Percentiles rank a stretch among this genome's conserved stretches.
Evolutionary conservation across 1,140 invertebrate genomes (phyloP).

Genomic region (honey bee (Apis mellifera)): DNA sequence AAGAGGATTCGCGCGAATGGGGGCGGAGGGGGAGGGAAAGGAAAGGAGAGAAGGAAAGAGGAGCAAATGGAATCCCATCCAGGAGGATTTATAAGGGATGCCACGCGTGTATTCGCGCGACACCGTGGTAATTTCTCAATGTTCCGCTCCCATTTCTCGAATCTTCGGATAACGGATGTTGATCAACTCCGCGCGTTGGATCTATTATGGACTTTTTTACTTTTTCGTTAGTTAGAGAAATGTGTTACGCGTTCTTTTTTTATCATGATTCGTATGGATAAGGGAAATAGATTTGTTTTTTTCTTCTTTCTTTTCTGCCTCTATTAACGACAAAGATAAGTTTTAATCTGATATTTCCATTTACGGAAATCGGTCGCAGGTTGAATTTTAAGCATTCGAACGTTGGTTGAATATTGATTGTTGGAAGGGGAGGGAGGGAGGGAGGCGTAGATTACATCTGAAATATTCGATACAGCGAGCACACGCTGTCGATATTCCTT

Average conservation of each 20-base stretch:
- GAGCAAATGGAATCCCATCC: constrained; percentile 62
- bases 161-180: not conserved
- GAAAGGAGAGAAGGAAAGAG: too few relatives aligned
- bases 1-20: constrained; percentile 22
- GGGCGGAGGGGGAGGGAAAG: not conserved
- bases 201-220: too few relatives aligned
- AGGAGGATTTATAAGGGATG: constrained; percentile 69
- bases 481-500: not conserved
- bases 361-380: not conserved
- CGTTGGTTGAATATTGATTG: not conserved
- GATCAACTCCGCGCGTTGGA: constrained; percentile 51
- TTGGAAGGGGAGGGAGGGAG: not conserved
- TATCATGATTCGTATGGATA: too few relatives aligned
- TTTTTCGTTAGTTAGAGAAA: too few relatives aligned
- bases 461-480: not conserved
- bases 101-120: constrained; percentile 51
- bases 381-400: not conserved
- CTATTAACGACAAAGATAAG: too few relatives aligned
- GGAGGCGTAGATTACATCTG: too few relatives aligned
- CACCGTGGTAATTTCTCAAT: constrained; percentile 10
- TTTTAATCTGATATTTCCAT: not conserved
- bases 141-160: not conserved
- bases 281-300: too few relatives aligned
- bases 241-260: too few relatives aligned
- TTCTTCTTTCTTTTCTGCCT: too few relatives aligned